A percentile compares a stretch with the other conserved stretches of the same genome.
These are phyloP conservation scores for Xenus cinereus DNA, from an alignment of 2,113 vertebrate species.

Conservation along the genomic window DNA sequence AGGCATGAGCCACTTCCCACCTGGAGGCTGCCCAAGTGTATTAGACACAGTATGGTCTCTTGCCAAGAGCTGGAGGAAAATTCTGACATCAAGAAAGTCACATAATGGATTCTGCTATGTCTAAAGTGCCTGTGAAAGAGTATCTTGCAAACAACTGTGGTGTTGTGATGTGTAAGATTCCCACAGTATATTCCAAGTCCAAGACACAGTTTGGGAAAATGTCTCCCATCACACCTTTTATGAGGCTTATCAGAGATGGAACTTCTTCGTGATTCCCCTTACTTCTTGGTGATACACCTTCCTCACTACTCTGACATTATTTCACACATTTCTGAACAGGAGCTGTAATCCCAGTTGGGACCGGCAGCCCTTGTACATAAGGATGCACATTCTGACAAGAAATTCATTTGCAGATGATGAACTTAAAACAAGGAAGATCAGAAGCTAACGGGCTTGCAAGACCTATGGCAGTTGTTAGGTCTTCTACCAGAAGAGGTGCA, in stretches of 20 bases:
- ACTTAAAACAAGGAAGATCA: neutral
- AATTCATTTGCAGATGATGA: neutral
- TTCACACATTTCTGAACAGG: neutral
- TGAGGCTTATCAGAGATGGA: neutral
- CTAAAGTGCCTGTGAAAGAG: neutral
- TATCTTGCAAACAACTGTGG: neutral
- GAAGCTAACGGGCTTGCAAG: neutral
- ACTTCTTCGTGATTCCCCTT: neutral
- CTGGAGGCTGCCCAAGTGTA: conserved; percentile 27
- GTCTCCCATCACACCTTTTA: neutral
- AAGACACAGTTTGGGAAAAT: neutral
- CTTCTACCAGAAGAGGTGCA: neutral
- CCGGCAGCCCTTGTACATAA: neutral
- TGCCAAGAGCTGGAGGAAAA: conserved; percentile 26
- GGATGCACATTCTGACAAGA: neutral
- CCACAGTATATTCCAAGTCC: neutral
- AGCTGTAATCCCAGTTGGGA: neutral
- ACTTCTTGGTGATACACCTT: neutral
- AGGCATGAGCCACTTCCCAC: neutral
- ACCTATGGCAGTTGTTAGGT: neutral
- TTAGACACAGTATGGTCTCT: neutral
- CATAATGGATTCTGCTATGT: neutral
- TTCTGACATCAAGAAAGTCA: neutral
- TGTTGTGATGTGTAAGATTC: neutral
- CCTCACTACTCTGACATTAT: neutral